Evolutionary conservation across 2,113 vertebrate genomes (phyloP), one percentile per base, ranked within the genome.

Genomic region (Passer montanus): DNA sequence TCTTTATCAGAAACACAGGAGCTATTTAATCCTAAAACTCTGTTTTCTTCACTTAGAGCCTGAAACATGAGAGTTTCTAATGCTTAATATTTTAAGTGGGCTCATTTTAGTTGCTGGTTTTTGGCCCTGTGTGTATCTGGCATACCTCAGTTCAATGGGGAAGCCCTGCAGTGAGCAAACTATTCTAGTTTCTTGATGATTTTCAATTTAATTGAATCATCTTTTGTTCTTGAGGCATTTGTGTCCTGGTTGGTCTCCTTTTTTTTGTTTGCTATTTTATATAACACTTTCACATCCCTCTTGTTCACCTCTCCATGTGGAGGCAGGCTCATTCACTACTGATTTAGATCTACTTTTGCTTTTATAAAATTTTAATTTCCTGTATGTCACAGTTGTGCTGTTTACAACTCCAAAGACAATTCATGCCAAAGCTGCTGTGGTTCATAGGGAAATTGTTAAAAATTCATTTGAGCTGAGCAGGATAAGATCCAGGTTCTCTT

Each of bases 301-400:
- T 85, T 85, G 62, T 55, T 93, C 93, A 50, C 59, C 46, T 76
- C 73, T 78, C 66, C 23, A 0, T 86, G 72, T 89, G 62, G 56
- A 88, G 52, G n/a, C 63, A 59, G 39, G 67, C 60, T 62, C 75
- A n/a, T 95, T 91, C 91, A 63, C 39, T 88, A 47, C 67, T 68
- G 86, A 94, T 93, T 90, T 89, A 89, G 60, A 89, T 94, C 80
- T 93, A 28, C 50, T 91, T 92, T 88, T 94, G 55, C 64, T 94
- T 88, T 88, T 74, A 86, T 96, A 90, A 95, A 95, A 91, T 90
- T 92, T 93, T 96, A 83, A 97, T 96, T 91, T 90, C 85, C 75
- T 94, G 39, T 62, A 52, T 94, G 91, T 95, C 90, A 73, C 2
- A 8, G 72, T 55, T 94, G 44, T 86, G 59, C 72, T 94, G 89